phyloP scores from a whole-genome alignment of 2,888 invertebrate species.

The Catocala fraxini region DNA sequence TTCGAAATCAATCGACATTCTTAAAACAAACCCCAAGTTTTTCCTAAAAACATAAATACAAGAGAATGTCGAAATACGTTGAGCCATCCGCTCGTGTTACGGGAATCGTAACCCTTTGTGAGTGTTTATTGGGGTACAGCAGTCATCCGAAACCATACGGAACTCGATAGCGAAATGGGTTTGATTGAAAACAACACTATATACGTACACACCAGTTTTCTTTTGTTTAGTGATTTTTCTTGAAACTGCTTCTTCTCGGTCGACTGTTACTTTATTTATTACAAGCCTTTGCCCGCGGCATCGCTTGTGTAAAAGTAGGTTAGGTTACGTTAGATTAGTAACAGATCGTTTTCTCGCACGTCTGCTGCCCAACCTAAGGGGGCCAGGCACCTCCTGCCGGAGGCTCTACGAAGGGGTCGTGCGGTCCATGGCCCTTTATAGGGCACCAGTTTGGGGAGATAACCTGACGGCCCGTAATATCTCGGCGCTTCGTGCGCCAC shows the following conservation, averaged over 20 bases:
- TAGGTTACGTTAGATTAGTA: too few species aligned
- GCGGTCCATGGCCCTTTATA: too few species aligned
- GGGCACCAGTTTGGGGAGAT: too few species aligned
- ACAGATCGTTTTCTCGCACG: too few species aligned
- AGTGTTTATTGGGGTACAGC: conserved; percentile 65
- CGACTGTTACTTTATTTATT: too few species aligned
- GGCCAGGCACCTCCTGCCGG: too few species aligned
- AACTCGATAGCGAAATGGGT: conserved; percentile 49
- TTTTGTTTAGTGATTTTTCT: conserved; percentile 29
- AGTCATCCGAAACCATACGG: conserved; percentile 59
- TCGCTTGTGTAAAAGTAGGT: too few species aligned
- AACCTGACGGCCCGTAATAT: too few species aligned
- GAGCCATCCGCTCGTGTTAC: conserved; percentile 56
- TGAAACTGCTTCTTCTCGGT: background rate
- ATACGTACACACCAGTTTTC: conserved; percentile 17
- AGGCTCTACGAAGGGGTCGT: too few species aligned
- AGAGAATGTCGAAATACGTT: conserved; percentile 43
- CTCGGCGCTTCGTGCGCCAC: too few species aligned
- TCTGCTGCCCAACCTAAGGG: too few species aligned
- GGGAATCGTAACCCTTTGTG: conserved; percentile 67
- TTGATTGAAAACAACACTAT: conserved; percentile 61
- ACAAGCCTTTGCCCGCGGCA: too few species aligned
- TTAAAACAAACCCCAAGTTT: conserved; percentile 15
- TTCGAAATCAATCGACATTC: conserved; percentile 1
- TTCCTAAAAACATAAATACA: conserved; percentile 42